Conservation (phyloP, 2,797 vertebrate species). For the Pangasius djambal region DNA sequence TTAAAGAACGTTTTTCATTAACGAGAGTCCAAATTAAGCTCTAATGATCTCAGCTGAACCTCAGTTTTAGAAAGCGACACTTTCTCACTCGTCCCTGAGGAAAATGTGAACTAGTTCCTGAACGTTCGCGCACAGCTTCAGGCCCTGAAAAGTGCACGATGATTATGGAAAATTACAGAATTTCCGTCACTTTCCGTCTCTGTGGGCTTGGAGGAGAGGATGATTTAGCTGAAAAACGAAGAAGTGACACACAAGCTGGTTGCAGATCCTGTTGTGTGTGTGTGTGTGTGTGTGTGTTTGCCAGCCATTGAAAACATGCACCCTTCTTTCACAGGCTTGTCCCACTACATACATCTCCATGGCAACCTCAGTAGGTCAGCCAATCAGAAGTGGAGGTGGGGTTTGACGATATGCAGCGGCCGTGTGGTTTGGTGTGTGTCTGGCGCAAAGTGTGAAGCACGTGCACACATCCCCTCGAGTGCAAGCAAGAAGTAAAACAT, state of each 20-base stretch:
- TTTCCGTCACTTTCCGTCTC: not conserved
- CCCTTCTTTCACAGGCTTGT: constrained; percentile 73
- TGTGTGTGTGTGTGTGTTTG: constrained; percentile 23
- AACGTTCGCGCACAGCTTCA: not conserved
- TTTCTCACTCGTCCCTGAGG: constrained; percentile 46
- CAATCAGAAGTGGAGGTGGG: constrained; percentile 78
- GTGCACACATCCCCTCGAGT: constrained; percentile 17
- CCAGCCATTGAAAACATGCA: constrained; percentile 65
- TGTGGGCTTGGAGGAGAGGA: not conserved
- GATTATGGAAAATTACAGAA: not conserved
- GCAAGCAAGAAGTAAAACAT: constrained; percentile 14
- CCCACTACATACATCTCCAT: constrained; percentile 75
- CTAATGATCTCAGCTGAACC: not conserved
- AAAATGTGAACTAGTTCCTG: constrained; percentile 27
- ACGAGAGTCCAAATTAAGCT: not conserved
- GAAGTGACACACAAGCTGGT: not conserved
- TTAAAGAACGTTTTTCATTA: not conserved
- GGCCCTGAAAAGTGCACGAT: not conserved
- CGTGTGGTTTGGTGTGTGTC: constrained; percentile 59
- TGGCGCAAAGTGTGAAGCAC: constrained; percentile 58
- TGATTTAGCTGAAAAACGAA: not conserved
- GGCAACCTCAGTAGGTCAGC: constrained; percentile 83
- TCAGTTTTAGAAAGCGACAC: not conserved
- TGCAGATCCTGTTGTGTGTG: not conserved
- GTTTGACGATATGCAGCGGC: constrained; percentile 52